A percentile compares a stretch with the other conserved stretches of the same genome.
phyloP scores from a whole-genome alignment of 2,797 vertebrate species.

The Nasua narica region DNA sequence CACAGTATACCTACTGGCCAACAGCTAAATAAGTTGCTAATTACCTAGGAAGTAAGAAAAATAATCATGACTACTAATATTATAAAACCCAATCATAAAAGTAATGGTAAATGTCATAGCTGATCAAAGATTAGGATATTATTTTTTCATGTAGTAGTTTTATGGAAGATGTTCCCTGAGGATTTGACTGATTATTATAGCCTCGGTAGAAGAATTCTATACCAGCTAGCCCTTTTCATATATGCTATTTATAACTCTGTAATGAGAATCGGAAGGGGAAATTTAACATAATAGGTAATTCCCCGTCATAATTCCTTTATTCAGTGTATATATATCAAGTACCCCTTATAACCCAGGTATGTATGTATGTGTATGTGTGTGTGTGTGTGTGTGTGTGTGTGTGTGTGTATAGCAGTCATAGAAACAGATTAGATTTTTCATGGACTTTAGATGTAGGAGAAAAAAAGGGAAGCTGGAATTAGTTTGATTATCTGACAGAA shows the following conservation, averaged over 20 bases:
- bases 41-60: neutral
- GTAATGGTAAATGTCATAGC: neutral
- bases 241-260: neutral
- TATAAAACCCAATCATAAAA: constrained; percentile 31
- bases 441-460: neutral
- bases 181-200: neutral
- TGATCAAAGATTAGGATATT: neutral
- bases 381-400: no score
- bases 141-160: constrained; percentile 11
- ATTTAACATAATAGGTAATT: neutral
- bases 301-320: neutral
- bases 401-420: no score
- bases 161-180: neutral
- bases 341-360: neutral
- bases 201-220: neutral
- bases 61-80: neutral
- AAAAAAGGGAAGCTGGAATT: neutral
- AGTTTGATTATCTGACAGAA: constrained; percentile 28
- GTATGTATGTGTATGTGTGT: no score
- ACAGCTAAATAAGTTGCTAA: neutral
- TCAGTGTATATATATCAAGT: neutral
- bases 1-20: neutral
- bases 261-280: neutral
- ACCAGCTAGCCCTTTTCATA: neutral
- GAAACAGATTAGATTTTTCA: neutral